Evolutionary conservation across 2,113 vertebrate species (phyloP), one percentile per base, ranked within the genome.

Genomic region (Hippocampus zosterae): DNA sequence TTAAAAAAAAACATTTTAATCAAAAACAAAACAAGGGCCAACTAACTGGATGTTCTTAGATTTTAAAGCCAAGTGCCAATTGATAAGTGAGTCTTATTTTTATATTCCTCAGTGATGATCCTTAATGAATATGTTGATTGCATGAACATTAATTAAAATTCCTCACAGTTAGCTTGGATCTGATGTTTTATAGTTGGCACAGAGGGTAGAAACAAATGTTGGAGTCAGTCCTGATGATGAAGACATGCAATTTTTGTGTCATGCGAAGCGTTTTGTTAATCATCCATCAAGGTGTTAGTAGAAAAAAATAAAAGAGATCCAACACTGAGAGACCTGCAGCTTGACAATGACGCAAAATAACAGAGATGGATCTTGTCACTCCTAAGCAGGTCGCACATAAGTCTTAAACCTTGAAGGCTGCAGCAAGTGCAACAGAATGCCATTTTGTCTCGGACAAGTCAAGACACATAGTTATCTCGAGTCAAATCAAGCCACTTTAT

Each of bases 311-410:
- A 67, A 46, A 69, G 65, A 65, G 29, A 60, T 77, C 48, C 8
- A 40, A 53, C 56, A 70, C 61, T 68, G 64, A 72, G 64, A 72
- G 75, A 77, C 65, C 70, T 85, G 68, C 64, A 80, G 78, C 70
- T 63, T 11, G 21, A 61, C 55, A 69, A 12, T 61, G 25, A 0
- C n/a, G 41, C 8, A n/a, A 8, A 29, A n/a, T n/a, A 29, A 33
- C 27, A 64, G 40, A 27, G 12, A 56, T 25, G n/a, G 55, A 27
- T 37, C 33, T 6, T 37, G 33, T 37, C 33, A 37, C 33, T 6
- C 33, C 5, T 37, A 37, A 37, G 33, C 33, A 37, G 33, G 33
- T 37, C 33, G 1, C 33, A 37, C 33, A 37, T 37, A 37, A 37
- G 33, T 37, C 33, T 37, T 5, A n/a, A 57, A 57, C 10, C 10